Conservation (phyloP, 2,797 vertebrate genomes). For the Lophius americanus region DNA sequence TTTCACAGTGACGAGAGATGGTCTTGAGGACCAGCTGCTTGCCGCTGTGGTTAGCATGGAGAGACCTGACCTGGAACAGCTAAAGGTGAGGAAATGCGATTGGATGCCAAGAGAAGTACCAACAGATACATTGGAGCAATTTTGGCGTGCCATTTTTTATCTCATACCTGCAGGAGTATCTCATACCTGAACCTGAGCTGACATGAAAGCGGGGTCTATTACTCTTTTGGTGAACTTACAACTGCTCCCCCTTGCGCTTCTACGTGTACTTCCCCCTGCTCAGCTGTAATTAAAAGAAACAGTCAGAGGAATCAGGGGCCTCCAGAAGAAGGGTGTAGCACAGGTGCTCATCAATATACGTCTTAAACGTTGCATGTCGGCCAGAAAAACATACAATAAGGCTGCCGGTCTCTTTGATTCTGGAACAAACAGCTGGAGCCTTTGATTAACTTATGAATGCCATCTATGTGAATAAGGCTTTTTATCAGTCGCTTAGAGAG, state of each 20-base stretch:
- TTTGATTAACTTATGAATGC: slow-evolving; percentile 68
- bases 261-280: slow-evolving; percentile 25
- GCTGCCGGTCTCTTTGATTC: slow-evolving; percentile 60
- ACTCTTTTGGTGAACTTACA: slow-evolving; percentile 49
- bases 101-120: background rate
- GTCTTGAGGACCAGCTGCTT: slow-evolving; percentile 94
- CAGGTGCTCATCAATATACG: slow-evolving; percentile 51
- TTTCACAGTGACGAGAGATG: slow-evolving; percentile 92
- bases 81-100: slow-evolving; percentile 84
- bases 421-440: slow-evolving; percentile 63
- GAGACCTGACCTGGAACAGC: slow-evolving; percentile 92
- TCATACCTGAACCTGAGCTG: slow-evolving; percentile 21
- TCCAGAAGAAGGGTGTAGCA: slow-evolving; percentile 7
- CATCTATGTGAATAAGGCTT: slow-evolving; percentile 57
- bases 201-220: slow-evolving; percentile 40
- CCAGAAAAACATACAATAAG: slow-evolving; percentile 49
- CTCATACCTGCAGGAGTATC: slow-evolving; percentile 14
- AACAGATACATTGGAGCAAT: background rate
- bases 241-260: background rate
- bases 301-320: slow-evolving; percentile 34
- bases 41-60: slow-evolving; percentile 92
- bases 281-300: slow-evolving; percentile 57
- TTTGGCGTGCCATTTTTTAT: slow-evolving; percentile 12
- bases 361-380: slow-evolving; percentile 37
- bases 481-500: slow-evolving; percentile 41